Percentiles rank a stretch among this genome's conserved stretches.
phyloP scores from a whole-genome alignment of 1,140 invertebrate genomes.

The Polyergus mexicanus region DNA sequence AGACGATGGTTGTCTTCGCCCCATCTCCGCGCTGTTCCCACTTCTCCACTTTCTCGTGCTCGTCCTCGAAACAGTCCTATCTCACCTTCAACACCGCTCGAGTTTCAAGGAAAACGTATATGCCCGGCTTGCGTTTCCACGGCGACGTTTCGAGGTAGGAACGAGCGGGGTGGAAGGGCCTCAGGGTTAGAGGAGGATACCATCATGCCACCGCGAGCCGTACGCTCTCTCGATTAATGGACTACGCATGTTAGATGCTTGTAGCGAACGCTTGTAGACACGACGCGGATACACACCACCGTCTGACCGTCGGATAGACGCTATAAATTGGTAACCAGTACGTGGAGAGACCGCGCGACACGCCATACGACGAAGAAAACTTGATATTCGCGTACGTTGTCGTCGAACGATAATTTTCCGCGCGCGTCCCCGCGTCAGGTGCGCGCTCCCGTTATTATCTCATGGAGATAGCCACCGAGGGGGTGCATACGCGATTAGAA shows the following conservation, averaged over 20 bases:
- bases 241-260: conserved; percentile 48
- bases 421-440: conserved; percentile 49
- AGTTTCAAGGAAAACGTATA: conserved; percentile 28
- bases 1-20: not conserved
- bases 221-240: conserved; percentile 64
- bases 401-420: conserved; percentile 23
- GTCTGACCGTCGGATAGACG: conserved; percentile 19
- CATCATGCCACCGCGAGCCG: conserved; percentile 11
- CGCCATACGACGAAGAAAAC: not conserved
- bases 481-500: conserved; percentile 71
- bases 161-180: not conserved
- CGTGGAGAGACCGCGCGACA: conserved; percentile 23
- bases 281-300: conserved; percentile 44
- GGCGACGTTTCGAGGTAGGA: conserved; percentile 37
- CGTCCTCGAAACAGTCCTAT: not conserved
- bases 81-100: conserved; percentile 28
- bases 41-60: not conserved
- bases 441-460: conserved; percentile 71
- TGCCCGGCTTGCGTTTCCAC: conserved; percentile 64
- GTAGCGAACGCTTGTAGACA: conserved; percentile 64
- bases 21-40: not conserved
- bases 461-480: conserved; percentile 18
- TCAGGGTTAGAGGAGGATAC: not conserved
- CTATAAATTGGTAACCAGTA: conserved; percentile 71
- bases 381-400: conserved; percentile 18